phyloP scores from a whole-genome alignment of 2,797 vertebrate species.

The Silurus lanzhouensis region DNA sequence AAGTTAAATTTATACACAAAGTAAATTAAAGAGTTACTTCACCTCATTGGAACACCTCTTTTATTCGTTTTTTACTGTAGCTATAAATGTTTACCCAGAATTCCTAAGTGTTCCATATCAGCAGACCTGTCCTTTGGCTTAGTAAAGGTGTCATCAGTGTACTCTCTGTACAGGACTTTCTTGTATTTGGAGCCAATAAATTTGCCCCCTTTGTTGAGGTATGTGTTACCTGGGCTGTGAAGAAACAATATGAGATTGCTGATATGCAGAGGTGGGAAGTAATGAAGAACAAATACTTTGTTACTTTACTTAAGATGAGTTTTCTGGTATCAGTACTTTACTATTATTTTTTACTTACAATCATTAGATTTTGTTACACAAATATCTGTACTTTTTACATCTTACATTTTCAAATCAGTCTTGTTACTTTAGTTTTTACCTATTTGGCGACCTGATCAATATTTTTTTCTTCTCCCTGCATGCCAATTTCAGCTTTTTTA shows the following conservation, averaged over 20 bases:
- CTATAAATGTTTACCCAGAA: slow-evolving; percentile 74
- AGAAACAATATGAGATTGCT: not conserved
- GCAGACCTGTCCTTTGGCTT: slow-evolving; percentile 70
- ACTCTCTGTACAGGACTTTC: slow-evolving; percentile 90
- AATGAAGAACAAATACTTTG: too few species aligned
- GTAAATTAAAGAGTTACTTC: not conserved
- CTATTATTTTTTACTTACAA: too few species aligned
- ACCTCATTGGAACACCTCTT: not conserved
- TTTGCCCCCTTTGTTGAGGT: slow-evolving; percentile 77
- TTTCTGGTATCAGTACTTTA: too few species aligned
- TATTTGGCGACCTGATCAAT: too few species aligned
- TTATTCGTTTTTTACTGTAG: not conserved
- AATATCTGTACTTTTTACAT: too few species aligned
- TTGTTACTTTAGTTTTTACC: too few species aligned
- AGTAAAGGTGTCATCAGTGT: slow-evolving; percentile 81
- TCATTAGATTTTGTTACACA: too few species aligned
- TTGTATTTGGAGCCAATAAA: slow-evolving; percentile 92
- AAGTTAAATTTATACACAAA: not conserved
- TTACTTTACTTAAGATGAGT: too few species aligned
- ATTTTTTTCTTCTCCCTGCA: too few species aligned
- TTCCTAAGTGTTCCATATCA: slow-evolving; percentile 79
- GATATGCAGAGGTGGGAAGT: not conserved
- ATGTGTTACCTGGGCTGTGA: slow-evolving; percentile 74
- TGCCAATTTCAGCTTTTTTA: too few species aligned
- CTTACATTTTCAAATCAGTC: too few species aligned